Base-by-base conservation (phyloP, 2,797 vertebrate species). In the Bucorvus abyssinicus region DNA sequence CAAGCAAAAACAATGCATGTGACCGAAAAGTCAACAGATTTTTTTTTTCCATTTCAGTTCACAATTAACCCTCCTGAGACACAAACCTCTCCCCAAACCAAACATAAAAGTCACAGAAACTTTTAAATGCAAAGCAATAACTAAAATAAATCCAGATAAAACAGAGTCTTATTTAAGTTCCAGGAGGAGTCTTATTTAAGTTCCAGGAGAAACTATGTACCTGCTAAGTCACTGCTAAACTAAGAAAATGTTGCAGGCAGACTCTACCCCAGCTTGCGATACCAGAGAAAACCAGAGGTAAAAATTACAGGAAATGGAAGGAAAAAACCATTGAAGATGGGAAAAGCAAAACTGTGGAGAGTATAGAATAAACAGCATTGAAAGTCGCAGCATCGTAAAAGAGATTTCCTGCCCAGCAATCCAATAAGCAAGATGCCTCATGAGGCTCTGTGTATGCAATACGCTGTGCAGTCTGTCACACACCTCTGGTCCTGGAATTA, bases 1-100 rank as follows among this genome's bases (percentile, higher is more conserved):
- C 74, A 87, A 90, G 71, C 56, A 91, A 88, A 87, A 84, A 59
- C 74, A 92, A 84, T 87, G 61, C 63, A 67, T 49, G 18, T 70
- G 59, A 96, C 77, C 29, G 84, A 77, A 87, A 92, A 89, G 70
- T 89, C 63, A 95, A 90, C 55, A 79, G 45, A 34, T 67, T 38
- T 56, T 59, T 82, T 82, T 89, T 83, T 86, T 34, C 63, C 80
- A 30, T 94, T 88, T 94, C 69, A 29, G 17, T 81, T 87, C 70
- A 92, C 92, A 93, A 79, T 84, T 59, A 87, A 22, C 10, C 34
- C 42, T 68, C 34, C 49, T 59, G 60, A 91, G 69, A 83, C 21
- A 82, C 40, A 73, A 84, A 74, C 19, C 17, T 89, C 69, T 84
- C 44, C 42, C 27, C 29, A 79, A 82, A 76, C 18, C 44, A 94